Percentiles rank a stretch among this genome's conserved stretches.
Evolutionary conservation across 2,113 vertebrate species (phyloP).

Genomic region (Cygnus atratus): DNA sequence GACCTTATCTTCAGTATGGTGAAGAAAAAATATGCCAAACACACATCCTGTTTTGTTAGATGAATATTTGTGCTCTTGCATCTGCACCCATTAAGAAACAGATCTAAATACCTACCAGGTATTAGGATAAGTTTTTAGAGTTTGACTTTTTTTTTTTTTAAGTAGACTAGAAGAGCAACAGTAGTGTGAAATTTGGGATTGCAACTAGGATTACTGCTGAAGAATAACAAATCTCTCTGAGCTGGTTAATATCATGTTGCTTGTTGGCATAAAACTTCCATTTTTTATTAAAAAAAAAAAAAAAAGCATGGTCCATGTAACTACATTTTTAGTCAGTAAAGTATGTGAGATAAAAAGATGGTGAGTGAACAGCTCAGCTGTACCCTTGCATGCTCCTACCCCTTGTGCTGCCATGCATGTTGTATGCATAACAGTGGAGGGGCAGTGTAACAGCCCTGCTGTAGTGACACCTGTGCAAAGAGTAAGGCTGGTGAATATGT

Average conservation of each 20-base stretch:
- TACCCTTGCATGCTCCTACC: rapidly evolving
- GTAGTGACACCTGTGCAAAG: not conserved
- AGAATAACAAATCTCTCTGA: not conserved
- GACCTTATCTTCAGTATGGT: not conserved
- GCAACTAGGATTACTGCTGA: not conserved
- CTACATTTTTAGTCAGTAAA: not conserved
- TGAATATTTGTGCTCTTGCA: not conserved
- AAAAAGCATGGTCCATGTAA: not conserved
- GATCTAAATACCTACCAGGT: not conserved
- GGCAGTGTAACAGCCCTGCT: not conserved
- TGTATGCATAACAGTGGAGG: not conserved
- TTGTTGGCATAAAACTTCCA: not conserved
- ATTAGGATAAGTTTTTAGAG: not conserved
- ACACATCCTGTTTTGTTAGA: not conserved
- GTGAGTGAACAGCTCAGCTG: not conserved
- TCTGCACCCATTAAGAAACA: not conserved
- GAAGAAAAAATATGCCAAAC: not conserved
- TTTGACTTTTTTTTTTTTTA: not conserved
- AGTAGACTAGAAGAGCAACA: not conserved
- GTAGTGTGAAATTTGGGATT: not conserved
- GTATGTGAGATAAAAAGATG: not conserved
- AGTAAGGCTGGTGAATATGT: not conserved
- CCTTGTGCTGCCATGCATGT: rapidly evolving
- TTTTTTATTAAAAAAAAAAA: not conserved
- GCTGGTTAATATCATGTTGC: not conserved